Conservation (phyloP, 2,113 vertebrate genomes). For the Benitochromis conjunctus region DNA sequence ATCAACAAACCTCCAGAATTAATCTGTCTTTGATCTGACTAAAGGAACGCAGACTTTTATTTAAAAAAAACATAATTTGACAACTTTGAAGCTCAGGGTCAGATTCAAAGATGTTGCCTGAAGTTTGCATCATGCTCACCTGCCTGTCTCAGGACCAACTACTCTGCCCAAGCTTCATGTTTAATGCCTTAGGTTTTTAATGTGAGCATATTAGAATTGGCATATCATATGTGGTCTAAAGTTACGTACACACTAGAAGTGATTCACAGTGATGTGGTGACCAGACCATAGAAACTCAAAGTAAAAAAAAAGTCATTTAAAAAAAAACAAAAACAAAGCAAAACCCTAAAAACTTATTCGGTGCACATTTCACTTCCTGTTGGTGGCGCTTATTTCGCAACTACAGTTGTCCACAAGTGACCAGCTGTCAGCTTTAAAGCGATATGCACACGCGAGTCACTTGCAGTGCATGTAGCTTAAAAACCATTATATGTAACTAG, state of each 20-base stretch:
- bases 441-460: fast-evolving
- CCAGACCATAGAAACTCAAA: neutral
- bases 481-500: neutral
- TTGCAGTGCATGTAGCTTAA: neutral
- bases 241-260: neutral
- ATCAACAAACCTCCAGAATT: neutral
- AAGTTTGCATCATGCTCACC: neutral
- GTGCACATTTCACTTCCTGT: neutral
- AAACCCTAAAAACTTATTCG: neutral
- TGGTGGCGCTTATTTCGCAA: fast-evolving
- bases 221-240: neutral
- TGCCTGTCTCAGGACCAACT: neutral
- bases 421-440: neutral
- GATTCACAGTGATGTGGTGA: neutral
- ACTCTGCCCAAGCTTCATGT: neutral
- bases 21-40: neutral
- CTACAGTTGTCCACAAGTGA: neutral
- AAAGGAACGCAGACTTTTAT: fast-evolving
- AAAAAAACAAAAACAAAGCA: neutral
- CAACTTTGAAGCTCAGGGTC: neutral
- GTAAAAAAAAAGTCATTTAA: neutral
- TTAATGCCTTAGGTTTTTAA: neutral
- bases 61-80: neutral
- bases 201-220: neutral
- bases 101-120: neutral